Conservation (phyloP, 92 coral and sea anemone genomes). For the Anthopleura xanthogrammica region DNA sequence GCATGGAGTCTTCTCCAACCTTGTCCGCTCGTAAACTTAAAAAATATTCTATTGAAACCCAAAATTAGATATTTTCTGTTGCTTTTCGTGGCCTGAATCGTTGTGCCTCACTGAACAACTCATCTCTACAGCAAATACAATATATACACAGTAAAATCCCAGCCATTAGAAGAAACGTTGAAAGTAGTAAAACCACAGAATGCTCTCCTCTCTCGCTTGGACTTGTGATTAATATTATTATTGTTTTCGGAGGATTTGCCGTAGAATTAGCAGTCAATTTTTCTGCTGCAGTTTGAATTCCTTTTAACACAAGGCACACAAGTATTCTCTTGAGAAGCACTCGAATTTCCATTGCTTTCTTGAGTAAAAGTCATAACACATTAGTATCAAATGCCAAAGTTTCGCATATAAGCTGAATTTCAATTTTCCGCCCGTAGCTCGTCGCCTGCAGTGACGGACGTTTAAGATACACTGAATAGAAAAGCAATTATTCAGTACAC, state of each 20-base stretch:
- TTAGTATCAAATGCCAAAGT: too few relatives aligned
- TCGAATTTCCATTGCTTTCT: background rate
- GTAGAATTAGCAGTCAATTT: background rate
- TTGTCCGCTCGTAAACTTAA: too few relatives aligned
- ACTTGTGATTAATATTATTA: background rate
- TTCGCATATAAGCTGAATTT: too few relatives aligned
- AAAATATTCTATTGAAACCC: too few relatives aligned
- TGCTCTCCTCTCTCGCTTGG: background rate
- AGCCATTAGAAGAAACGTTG: slow-evolving; percentile 13
- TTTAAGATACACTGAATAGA: too few relatives aligned
- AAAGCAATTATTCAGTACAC: too few relatives aligned
- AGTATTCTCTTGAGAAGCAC: background rate
- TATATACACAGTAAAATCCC: slow-evolving; percentile 20
- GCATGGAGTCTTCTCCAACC: too few relatives aligned
- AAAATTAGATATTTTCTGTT: background rate
- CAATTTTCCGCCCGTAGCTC: too few relatives aligned
- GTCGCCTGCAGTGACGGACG: too few relatives aligned
- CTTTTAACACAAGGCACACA: background rate
- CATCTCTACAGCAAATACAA: slow-evolving; percentile 32
- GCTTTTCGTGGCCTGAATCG: background rate
- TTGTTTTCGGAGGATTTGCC: background rate
- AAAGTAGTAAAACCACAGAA: slow-evolving; percentile 8
- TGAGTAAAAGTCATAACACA: too few relatives aligned
- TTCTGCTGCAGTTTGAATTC: background rate
- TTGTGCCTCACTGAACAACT: slow-evolving; percentile 11